Evolutionary conservation across 2,888 invertebrate species (phyloP).

Genomic region (Xestia rhomboidea): DNA sequence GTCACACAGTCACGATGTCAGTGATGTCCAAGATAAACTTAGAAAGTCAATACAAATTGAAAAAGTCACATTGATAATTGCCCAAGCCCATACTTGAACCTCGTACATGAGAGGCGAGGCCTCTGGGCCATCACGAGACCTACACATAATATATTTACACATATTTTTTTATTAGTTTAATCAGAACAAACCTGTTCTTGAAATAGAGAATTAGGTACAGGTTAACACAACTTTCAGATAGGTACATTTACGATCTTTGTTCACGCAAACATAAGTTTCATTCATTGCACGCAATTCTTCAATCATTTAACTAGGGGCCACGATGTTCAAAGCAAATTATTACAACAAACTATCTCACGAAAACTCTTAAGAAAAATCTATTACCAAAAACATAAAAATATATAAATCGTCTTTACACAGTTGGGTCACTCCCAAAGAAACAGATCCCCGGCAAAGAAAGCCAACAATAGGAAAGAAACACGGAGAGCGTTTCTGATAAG

Average conservation of each 20-base stretch:
- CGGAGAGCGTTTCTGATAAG: conserved; percentile 41
- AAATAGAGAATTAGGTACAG: not conserved
- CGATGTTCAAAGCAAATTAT: conserved; percentile 3
- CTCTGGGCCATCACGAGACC: too few relatives aligned
- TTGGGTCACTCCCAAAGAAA: conserved; percentile 46
- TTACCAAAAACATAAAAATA: conserved; percentile 5
- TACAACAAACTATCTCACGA: not conserved
- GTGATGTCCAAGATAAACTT: too few relatives aligned
- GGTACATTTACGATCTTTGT: not conserved
- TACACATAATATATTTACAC: too few relatives aligned
- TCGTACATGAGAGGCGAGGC: too few relatives aligned
- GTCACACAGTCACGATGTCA: too few relatives aligned
- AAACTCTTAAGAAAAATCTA: not conserved
- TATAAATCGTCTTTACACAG: conserved; percentile 40
- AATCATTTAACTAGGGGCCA: conserved; percentile 8
- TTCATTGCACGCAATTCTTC: conserved; percentile 21
- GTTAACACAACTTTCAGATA: not conserved
- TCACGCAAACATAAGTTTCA: conserved; percentile 3
- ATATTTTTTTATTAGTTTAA: not conserved
- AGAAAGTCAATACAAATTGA: too few relatives aligned
- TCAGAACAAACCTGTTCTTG: not conserved
- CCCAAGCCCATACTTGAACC: too few relatives aligned
- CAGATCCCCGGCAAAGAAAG: conserved; percentile 32
- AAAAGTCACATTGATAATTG: too few relatives aligned
- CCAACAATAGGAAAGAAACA: conserved; percentile 42